Evolutionary conservation across 2,888 invertebrate genomes (phyloP), one percentile per base, ranked within the genome.

Genomic region (Lacanobia wlatinum): DNA sequence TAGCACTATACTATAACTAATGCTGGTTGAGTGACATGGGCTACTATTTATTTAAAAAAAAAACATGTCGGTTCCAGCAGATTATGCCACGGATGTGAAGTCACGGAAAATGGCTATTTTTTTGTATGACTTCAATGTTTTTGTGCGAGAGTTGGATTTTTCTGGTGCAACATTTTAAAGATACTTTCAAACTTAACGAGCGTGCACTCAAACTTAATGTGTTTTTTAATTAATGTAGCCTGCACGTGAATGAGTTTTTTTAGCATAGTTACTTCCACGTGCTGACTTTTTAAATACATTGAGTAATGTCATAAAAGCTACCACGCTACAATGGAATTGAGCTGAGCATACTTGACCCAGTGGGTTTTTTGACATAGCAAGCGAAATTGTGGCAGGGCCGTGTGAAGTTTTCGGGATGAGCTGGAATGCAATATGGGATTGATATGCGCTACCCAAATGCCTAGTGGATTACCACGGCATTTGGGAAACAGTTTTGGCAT

Each of bases 161-260:
- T 48, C 18, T 66, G 23, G 7, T 50, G 38, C 21, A 77, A 18
- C 2, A 58, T 77, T 77, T 21, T 58, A 8, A 48, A 46, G 34
- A 52, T 28, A 52, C 18, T 52, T 59, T 46, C 14, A 43, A 34
- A 43, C 14, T 76, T 34, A 77, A 73, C 58, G 50, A 58, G 14
- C 14, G 16, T 38, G 52, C 38, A 46, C 43, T 69, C 12, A 38
- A 38, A 74, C 10, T 40, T 58, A 43, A 43, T 76, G 9, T 50
- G 56, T 38, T 58, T 56, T 76, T n/a, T 76, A 56, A 76, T 56
- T 9, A 58, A 14, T 43, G 23, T 56, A 28, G 34, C 46, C 58
- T 52, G 50, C 56, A 58, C 38, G 16, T 21, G 8, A 43, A 77
- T 18, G 69, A 50, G 56, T 46, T 52, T 28, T 23, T 58, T 28